phyloP scores from a whole-genome alignment of 1,140 invertebrate species.

The Agrilus planipennis region DNA sequence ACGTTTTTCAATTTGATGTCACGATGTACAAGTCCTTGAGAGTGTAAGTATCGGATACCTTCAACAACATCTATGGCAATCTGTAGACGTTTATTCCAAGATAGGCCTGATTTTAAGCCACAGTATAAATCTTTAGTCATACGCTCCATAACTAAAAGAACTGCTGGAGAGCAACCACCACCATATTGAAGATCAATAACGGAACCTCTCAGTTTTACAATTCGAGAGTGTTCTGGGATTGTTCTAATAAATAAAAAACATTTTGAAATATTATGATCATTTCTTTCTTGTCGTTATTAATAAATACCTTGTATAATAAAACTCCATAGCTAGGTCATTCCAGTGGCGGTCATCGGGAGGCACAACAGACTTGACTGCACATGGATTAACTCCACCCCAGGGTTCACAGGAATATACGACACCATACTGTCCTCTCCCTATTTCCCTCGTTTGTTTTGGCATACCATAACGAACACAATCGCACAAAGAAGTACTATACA shows the following conservation, averaged over 20 bases:
- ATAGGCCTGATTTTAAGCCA: conserved; percentile 59
- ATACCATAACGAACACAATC: conserved; percentile 68
- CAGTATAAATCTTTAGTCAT: conserved; percentile 69
- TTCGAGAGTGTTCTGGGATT: conserved; percentile 71
- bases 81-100: conserved; percentile 55
- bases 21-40: conserved; percentile 74
- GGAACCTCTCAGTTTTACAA: conserved; percentile 70
- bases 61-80: conserved; percentile 76
- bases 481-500: conserved; percentile 75
- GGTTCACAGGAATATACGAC: conserved; percentile 78
- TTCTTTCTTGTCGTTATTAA: background rate
- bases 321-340: conserved; percentile 87
- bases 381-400: conserved; percentile 64
- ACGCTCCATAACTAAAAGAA: conserved; percentile 66
- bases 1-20: conserved; percentile 90
- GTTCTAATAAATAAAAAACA: conserved; percentile 41
- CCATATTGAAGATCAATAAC: conserved; percentile 72
- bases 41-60: conserved; percentile 79
- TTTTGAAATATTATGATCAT: background rate
- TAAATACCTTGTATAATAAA: conserved; percentile 65
- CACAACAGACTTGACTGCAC: conserved; percentile 83
- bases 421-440: conserved; percentile 83
- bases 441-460: conserved; percentile 66
- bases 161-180: conserved; percentile 52
- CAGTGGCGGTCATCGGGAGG: conserved; percentile 85